These are phyloP conservation scores for Papilio helenus DNA, from an alignment of 1,140 invertebrate species.

Conservation along the genomic window DNA sequence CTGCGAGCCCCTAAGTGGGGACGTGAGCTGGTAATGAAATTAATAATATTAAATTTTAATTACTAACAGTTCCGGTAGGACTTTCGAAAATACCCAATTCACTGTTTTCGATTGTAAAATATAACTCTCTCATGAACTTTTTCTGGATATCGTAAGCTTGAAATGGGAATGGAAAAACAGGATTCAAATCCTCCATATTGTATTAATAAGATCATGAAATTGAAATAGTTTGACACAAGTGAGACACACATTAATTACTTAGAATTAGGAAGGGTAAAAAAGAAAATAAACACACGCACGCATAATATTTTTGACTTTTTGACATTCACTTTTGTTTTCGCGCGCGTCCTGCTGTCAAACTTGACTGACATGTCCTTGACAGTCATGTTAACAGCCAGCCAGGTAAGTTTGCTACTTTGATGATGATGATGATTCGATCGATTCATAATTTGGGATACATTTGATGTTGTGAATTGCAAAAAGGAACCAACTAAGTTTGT, in stretches of 20 bases:
- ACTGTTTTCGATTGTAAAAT: slow-evolving; percentile 88
- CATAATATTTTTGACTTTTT: not conserved
- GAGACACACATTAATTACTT: not conserved
- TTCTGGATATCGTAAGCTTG: slow-evolving; percentile 94
- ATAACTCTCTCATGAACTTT: slow-evolving; percentile 95
- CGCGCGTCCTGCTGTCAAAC: not conserved
- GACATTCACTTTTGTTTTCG: not conserved
- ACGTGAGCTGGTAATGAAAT: not conserved
- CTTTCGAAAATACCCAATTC: slow-evolving; percentile 98
- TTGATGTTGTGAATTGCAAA: no score
- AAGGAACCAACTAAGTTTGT: no score
- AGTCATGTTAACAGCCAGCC: not conserved
- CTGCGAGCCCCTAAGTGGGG: no score
- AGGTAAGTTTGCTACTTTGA: no score
- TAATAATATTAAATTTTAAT: slow-evolving; percentile 36
- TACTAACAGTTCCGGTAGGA: slow-evolving; percentile 95
- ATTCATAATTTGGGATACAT: no score
- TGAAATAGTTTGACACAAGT: not conserved
- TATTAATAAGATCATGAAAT: not conserved
- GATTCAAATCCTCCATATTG: slow-evolving; percentile 50
- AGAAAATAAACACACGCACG: not conserved
- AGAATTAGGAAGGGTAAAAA: not conserved
- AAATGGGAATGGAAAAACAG: slow-evolving; percentile 93
- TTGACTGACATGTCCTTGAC: not conserved
- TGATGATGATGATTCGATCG: no score